Evolutionary conservation across 2,888 invertebrate species (phyloP), one percentile per base, ranked within the genome.

Genomic region (Sphecodes monilicornis): DNA sequence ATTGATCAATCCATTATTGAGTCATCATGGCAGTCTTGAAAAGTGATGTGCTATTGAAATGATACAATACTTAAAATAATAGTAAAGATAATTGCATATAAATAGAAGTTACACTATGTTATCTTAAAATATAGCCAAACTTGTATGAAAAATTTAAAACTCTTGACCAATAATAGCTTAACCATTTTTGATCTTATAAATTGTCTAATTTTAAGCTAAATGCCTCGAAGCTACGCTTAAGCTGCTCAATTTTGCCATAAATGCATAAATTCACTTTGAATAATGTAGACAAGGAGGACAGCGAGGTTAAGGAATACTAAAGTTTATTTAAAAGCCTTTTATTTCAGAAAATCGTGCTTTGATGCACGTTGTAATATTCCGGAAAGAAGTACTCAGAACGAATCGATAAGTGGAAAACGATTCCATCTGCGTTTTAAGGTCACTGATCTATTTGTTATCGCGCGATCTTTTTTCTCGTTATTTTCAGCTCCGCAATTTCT

Each of bases 401-500:
- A 32, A 73, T 41, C 39, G 46, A 60, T 36, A 46, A 36, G 32
- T n/a, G 29, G 71, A n/a, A 18, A 66, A 66, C 16, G 50, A 22
- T 66, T 36, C 36, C 68, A 69, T 50, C 39, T 29, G 68, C 72
- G 41, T 78, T 43, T 66, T 54, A 41, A 32, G 72, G 32, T 54
- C 13, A 54, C 26, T 6, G 39, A 50, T 46, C 39, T 46, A 16
- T 50, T 78, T 46, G 71, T 78, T 80, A 72, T n/a, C 36, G 32
- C 26, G 41, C 26, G 43, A 60, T 54, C 43, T 43, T 68, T 72
- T 68, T 39, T 46, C 72, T 50, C 54, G 54, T 71, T 73, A 69
- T 68, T 78, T 39, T 54, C 43, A 18, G 26, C 29, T 36, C 39
- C 32, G 39, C 57, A 73, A 68, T 81, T 54, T 36, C 57, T 73